Evolutionary conservation across 2,797 vertebrate species (phyloP).

Genomic region (Fistularia tabacaria): DNA sequence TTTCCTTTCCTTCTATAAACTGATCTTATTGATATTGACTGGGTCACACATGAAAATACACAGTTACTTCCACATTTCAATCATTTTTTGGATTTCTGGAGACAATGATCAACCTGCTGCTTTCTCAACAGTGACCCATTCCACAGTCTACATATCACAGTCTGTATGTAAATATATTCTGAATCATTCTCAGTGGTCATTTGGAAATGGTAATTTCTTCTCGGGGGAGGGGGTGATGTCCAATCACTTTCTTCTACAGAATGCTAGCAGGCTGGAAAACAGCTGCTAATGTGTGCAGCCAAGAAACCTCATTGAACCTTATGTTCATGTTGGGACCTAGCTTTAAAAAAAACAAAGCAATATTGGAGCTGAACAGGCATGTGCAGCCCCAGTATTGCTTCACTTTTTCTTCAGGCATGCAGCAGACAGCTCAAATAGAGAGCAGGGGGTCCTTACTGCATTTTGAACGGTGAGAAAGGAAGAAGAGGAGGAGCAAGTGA

Average conservation of each 20-base stretch:
- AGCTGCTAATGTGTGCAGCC: constrained; percentile 18
- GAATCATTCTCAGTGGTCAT: constrained; percentile 61
- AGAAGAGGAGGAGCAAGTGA: constrained; percentile 39
- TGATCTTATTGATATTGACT: constrained; percentile 29
- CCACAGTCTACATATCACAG: constrained; percentile 57
- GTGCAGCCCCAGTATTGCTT: constrained; percentile 27
- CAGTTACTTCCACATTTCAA: constrained; percentile 23
- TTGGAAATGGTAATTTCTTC: constrained; percentile 59
- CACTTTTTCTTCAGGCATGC: constrained; percentile 71
- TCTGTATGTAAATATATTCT: constrained; percentile 81
- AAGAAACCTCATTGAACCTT: constrained; percentile 56
- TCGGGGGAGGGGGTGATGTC: constrained; percentile 18
- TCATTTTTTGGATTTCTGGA: constrained; percentile 48
- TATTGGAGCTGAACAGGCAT: neutral
- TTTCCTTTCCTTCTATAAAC: constrained; percentile 18
- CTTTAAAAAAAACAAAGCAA: constrained; percentile 20
- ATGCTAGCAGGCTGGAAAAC: constrained; percentile 26
- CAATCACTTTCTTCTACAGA: constrained; percentile 30
- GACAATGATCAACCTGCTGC: constrained; percentile 41
- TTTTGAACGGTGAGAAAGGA: constrained; percentile 41
- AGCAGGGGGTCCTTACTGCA: constrained; percentile 66
- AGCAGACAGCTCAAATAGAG: constrained; percentile 62
- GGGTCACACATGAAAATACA: constrained; percentile 4
- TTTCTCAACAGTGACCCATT: constrained; percentile 43
- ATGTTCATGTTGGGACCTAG: constrained; percentile 47